Evolutionary conservation across 2,888 invertebrate species (phyloP), one percentile per base, ranked within the genome.

Genomic region (Petrolisthes manimaculis): DNA sequence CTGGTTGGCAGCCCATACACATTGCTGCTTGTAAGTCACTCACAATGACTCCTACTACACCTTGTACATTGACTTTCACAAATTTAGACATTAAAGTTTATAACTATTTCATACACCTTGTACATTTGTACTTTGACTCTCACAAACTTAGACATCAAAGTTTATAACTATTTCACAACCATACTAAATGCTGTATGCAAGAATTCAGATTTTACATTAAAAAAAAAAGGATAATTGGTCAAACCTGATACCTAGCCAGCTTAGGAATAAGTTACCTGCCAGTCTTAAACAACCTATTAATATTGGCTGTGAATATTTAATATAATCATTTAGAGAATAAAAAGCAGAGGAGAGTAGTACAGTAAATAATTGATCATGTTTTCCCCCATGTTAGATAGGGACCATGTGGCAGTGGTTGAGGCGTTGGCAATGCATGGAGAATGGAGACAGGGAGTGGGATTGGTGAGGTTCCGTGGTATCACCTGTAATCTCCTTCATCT

Each of bases 1-100:
- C 89, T 5, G 89, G 89, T n/a, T 91, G 91, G 91, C 91, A 91
- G 75, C 89, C 91, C n/a, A 91, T 91, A 55, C 91, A 91, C 54
- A 89, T 88, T 77, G 89, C 91, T 4, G 84, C 91, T 51, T 91
- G 89, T 88, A 55, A 89, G 84, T 88, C 24, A 21, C 21, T 80
- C 4, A 2, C 51, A 37, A 37, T 0, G 1, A 37, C 37, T 37
- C 37, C 1, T 37, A 37, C 37, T 37, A 2, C 37, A 37, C 1
- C 37, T 37, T 37, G 37, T 37, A 37, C 1, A 37, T 37, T 37
- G 37, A 0, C 37, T 37, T 2, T 37, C 37, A 37, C 37, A 37
- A 37, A 37, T 2, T 37, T 37, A 37, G 37, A 37, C 37, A 37
- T 37, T 2, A 37, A 37, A 37, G 37, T 37, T 37, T 37, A 37